These are phyloP conservation scores for Ahaetulla prasina DNA, from an alignment of 2,113 vertebrate species.

Conservation along the genomic window DNA sequence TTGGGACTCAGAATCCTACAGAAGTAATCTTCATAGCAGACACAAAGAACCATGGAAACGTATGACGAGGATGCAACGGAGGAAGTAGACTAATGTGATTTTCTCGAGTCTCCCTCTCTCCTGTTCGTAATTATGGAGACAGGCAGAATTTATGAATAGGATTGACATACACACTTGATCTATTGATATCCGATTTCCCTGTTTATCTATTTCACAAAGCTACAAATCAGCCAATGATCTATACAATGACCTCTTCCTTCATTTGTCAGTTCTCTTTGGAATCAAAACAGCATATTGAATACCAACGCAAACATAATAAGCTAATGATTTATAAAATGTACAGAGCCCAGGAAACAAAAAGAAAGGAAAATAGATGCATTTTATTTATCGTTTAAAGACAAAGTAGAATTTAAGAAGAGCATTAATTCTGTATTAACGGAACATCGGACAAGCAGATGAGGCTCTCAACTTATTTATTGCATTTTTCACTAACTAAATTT, in stretches of 20 bases:
- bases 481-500: conserved; percentile 26
- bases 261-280: neutral
- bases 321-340: neutral
- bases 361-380: neutral
- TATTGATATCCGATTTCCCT: neutral
- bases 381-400: neutral
- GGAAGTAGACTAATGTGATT: neutral
- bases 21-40: neutral
- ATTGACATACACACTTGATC: neutral
- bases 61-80: neutral
- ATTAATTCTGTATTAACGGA: neutral
- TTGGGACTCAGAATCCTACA: neutral
- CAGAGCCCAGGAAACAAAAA: neutral
- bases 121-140: neutral
- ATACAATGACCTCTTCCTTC: neutral
- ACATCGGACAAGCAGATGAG: neutral
- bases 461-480: neutral
- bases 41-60: neutral
- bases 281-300: neutral
- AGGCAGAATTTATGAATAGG: neutral
- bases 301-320: neutral
- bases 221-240: neutral
- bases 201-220: neutral
- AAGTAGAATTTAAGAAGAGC: neutral
- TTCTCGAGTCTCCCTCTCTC: neutral